A percentile compares a stretch with the other conserved stretches of the same genome.
Conservation (phyloP, 1,140 invertebrate species). For the Ceratosolen solmsi region DNA sequence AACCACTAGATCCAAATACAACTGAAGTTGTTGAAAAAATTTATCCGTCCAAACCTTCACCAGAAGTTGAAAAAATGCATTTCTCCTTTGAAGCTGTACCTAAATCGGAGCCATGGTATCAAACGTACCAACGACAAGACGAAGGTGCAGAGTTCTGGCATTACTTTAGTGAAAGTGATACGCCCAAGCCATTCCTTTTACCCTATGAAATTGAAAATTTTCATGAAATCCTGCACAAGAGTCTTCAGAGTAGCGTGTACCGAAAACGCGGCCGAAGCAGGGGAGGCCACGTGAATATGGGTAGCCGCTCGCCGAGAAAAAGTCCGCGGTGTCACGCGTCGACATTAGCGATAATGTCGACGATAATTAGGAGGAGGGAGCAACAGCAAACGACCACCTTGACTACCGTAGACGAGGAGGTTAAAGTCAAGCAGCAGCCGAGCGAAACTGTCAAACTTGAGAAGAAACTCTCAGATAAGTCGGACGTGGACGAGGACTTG, state of each 20-base stretch:
- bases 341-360: conserved; percentile 83
- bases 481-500: conserved; percentile 64
- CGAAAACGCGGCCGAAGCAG: conserved; percentile 62
- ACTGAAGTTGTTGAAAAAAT: conserved; percentile 55
- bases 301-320: conserved; percentile 81
- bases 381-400: conserved; percentile 58
- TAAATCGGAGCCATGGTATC: conserved; percentile 83
- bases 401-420: conserved; percentile 59
- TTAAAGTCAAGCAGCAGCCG: conserved; percentile 5
- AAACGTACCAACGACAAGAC: conserved; percentile 84
- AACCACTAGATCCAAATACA: conserved; percentile 39
- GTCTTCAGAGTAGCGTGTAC: conserved; percentile 51
- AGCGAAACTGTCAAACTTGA: conserved; percentile 30
- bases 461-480: conserved; percentile 54
- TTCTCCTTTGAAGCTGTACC: conserved; percentile 86
- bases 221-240: conserved; percentile 62
- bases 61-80: conserved; percentile 78
- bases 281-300: conserved; percentile 57
- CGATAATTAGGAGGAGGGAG: conserved; percentile 68
- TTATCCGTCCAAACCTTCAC: conserved; percentile 73
- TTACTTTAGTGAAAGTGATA: conserved; percentile 71
- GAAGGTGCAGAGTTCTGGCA: conserved; percentile 77
- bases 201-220: conserved; percentile 82
- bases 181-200: conserved; percentile 78
- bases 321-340: conserved; percentile 89